Evolutionary conservation across 1,140 invertebrate species (phyloP).

Genomic region (Holcopasites calliopsidis): DNA sequence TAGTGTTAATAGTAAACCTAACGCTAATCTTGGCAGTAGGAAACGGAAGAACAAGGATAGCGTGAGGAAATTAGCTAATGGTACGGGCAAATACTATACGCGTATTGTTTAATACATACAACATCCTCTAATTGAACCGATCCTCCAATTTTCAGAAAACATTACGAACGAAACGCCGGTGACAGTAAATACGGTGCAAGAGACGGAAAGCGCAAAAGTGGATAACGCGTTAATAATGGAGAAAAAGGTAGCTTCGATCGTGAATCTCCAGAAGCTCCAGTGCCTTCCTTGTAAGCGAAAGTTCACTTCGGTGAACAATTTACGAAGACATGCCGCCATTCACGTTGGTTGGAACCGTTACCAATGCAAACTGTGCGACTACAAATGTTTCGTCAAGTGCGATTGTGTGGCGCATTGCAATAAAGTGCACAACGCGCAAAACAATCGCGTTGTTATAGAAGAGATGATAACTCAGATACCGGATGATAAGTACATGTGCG

Average conservation of each 20-base stretch:
- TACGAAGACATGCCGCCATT: conserved; percentile 75
- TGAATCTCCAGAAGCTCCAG: conserved; percentile 62
- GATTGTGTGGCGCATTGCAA: conserved; percentile 74
- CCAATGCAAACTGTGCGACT: conserved; percentile 75
- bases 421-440: conserved; percentile 69
- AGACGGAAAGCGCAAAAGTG: background rate
- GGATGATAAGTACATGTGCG: conserved; percentile 14
- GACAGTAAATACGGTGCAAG: background rate
- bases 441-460: conserved; percentile 58
- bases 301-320: conserved; percentile 66
- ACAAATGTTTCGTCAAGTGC: conserved; percentile 72
- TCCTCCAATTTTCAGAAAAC: background rate
- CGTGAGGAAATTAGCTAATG: background rate
- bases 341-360: conserved; percentile 78
- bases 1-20: conserved; percentile 42
- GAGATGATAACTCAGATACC: conserved; percentile 70
- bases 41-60: conserved; percentile 30
- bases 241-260: conserved; percentile 52
- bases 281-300: conserved; percentile 73
- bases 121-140: background rate
- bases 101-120: background rate
- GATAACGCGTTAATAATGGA: conserved; percentile 45
- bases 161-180: background rate
- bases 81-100: conserved; percentile 8
- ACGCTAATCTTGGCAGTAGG: conserved; percentile 32